Evolutionary conservation across 2,888 invertebrate genomes (phyloP).

Genomic region (Dicyrtoma fusca): DNA sequence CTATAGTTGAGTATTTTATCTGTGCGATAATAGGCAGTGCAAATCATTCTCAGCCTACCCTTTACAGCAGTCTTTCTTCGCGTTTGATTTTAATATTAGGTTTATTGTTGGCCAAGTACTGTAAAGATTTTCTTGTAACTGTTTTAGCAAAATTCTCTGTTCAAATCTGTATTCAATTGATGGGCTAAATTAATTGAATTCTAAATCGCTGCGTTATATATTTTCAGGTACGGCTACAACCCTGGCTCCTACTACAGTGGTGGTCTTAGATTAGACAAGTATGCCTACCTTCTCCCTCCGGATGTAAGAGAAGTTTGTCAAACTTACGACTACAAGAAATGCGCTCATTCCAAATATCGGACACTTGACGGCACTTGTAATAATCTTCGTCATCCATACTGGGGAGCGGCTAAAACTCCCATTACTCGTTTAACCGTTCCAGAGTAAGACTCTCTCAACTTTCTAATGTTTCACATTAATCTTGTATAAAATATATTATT

Average conservation of each 20-base stretch:
- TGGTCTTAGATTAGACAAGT: constrained; percentile 42
- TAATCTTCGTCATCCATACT: constrained; percentile 48
- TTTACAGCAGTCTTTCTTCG: neutral
- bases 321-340: constrained; percentile 43
- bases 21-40: no score
- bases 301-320: constrained; percentile 47
- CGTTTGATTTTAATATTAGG: no score
- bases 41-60: neutral
- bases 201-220: no score
- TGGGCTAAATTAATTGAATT: neutral
- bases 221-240: constrained; percentile 53
- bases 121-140: neutral
- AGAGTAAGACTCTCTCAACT: constrained; percentile 38
- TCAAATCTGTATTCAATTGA: neutral
- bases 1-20: no score
- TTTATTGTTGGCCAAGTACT: neutral
- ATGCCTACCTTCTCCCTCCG: constrained; percentile 44
- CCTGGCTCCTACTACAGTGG: constrained; percentile 49
- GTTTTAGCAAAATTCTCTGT: neutral
- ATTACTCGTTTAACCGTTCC: constrained; percentile 49
- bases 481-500: no score
- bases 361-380: constrained; percentile 54
- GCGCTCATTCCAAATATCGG: constrained; percentile 50
- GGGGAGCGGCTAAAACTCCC: constrained; percentile 46
- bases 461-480: no score